Evolutionary conservation across 2,113 vertebrate genomes (phyloP).

Genomic region (Trogon surrucura): DNA sequence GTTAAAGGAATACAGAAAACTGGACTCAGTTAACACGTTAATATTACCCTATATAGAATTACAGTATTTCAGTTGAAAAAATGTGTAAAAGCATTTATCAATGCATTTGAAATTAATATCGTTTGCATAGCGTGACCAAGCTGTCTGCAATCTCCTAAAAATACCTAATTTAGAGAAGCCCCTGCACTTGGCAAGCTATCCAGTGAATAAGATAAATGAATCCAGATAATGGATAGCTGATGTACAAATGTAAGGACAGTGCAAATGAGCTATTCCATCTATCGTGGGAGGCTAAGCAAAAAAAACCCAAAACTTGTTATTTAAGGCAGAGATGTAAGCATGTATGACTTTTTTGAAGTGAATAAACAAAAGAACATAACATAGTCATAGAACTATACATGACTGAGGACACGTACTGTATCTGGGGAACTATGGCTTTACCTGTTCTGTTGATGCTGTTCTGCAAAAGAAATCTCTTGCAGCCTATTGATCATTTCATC

Average conservation of each 20-base stretch:
- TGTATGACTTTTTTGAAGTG: neutral
- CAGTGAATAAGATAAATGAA: neutral
- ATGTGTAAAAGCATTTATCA: neutral
- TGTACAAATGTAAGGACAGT: neutral
- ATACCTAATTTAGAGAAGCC: neutral
- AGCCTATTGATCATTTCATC: neutral
- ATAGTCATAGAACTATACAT: neutral
- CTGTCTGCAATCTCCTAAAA: neutral
- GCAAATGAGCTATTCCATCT: neutral
- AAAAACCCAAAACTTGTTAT: neutral
- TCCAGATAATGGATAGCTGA: neutral
- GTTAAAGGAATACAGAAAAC: neutral
- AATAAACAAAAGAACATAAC: neutral
- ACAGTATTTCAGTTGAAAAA: neutral
- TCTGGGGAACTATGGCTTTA: neutral
- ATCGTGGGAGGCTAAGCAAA: neutral
- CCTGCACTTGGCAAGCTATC: neutral
- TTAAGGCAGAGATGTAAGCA: neutral
- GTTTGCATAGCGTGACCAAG: neutral
- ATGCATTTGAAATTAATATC: neutral
- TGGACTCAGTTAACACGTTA: neutral
- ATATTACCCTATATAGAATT: neutral
- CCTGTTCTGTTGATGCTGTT: neutral
- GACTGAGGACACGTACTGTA: neutral
- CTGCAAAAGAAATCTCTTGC: neutral